A percentile compares a stretch with the other conserved stretches of the same genome.
Conservation (phyloP, 1,140 invertebrate species). For the Bactericera cockerelli region DNA sequence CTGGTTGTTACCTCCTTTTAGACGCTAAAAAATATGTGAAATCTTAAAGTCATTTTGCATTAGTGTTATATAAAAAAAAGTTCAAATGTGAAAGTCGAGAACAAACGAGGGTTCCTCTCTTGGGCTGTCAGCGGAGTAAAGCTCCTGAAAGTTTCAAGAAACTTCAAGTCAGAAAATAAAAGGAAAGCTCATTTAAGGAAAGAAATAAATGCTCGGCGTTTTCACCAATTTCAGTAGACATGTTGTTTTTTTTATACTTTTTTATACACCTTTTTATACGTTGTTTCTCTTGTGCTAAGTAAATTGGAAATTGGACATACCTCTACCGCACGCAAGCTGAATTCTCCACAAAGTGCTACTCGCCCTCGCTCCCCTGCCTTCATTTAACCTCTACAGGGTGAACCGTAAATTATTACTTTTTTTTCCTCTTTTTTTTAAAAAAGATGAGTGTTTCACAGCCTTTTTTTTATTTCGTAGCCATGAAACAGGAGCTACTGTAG, state of each 20-base stretch:
- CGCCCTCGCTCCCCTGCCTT: neutral
- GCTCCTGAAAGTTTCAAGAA: neutral
- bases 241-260: neutral
- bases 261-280: too few species aligned
- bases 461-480: too few species aligned
- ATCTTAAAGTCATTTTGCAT: conserved; percentile 3
- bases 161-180: neutral
- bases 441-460: too few species aligned
- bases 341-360: neutral
- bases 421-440: too few species aligned
- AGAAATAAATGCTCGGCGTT: neutral
- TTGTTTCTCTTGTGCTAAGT: too few species aligned
- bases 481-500: too few species aligned
- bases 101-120: neutral
- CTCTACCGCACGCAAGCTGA: neutral
- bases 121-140: conserved; percentile 1
- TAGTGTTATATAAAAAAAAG: conserved; percentile 9
- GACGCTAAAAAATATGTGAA: conserved; percentile 1
- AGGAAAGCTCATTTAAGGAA: conserved; percentile 5
- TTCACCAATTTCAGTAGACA: neutral
- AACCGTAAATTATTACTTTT: too few species aligned
- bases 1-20: too few species aligned
- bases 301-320: too few species aligned
- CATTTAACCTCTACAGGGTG: neutral
- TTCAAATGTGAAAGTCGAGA: conserved; percentile 8